Base-by-base conservation (phyloP, 2,888 invertebrate genomes). In the Branchellion lobata region DNA sequence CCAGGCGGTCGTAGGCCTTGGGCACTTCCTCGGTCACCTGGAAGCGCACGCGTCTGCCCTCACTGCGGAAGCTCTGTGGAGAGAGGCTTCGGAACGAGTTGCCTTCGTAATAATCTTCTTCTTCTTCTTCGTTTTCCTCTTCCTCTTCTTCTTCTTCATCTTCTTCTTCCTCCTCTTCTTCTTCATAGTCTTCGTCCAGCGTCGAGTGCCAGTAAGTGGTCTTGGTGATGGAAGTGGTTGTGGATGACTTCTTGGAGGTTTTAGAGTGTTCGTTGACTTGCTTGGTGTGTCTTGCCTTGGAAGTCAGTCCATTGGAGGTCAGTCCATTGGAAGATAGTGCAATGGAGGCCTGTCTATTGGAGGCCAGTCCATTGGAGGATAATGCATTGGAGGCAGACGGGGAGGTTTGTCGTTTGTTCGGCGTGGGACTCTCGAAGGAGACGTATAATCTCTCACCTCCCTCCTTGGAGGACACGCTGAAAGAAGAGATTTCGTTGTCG, bases 401-500 rank as follows among this genome's bases (percentile, higher is more conserved):
- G 5, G 5, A n/a, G 5, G 21, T 8, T 8, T 18, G 61, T 8
- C 3, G 61, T 8, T 24, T n/a, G 21, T 8, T 57, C 14, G 21
- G 11, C 5, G 5, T 18, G 21, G 61, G 31, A 33, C 53, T 77
- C 14, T 65, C 65, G n/a, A 75, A 75, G 27, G 75, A 75, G 21
- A 75, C 27, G 57, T 75, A 75, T 21, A 75, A 36, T 14, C 75
- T 1, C 18, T 75, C 75, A 8, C 75, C 51, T 24, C 57, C 57
- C 11, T 77, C 77, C 18, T 57, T 77, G 14, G 31, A 3, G 8
- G 77, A 57, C 14, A 77, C 21, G n/a, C 31, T 33, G 33, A 77
- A 77, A n/a, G 77, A 34, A 1, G 77, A 77, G 27, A 77, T 77
- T 40, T 77, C 77, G 77, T 77, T 77, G 65, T 77, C 77, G 29